These are phyloP conservation scores for Diplodus puntazzo DNA, from an alignment of 2,797 vertebrate species.

Conservation along the genomic window DNA sequence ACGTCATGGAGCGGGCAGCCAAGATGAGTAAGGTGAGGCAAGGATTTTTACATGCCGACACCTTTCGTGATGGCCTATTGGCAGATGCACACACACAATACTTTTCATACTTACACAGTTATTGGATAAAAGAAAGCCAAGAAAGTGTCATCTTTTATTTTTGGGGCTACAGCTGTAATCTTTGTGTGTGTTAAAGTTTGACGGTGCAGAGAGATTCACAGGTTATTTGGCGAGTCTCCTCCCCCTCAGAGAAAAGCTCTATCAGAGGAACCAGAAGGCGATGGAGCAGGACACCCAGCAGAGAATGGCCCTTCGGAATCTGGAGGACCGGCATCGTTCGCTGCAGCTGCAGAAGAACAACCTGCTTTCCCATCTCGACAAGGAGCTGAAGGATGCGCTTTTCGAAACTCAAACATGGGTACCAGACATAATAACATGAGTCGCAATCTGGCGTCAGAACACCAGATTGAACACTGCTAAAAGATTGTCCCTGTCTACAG, in stretches of 20 bases:
- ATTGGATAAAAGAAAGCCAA: too few species aligned
- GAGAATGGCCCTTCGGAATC: constrained; percentile 63
- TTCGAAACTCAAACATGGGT: constrained; percentile 72
- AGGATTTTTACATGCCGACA: too few species aligned
- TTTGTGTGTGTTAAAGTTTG: constrained; percentile 82
- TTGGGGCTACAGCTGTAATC: background rate
- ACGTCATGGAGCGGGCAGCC: constrained; percentile 9
- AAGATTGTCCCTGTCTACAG: constrained; percentile 68
- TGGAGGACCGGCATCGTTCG: constrained; percentile 70
- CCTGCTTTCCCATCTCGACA: constrained; percentile 76
- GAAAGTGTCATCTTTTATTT: background rate
- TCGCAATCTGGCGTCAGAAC: background rate
- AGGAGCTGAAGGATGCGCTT: constrained; percentile 71
- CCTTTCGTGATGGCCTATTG: too few species aligned
- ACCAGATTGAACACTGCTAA: background rate
- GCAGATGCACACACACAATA: too few species aligned
- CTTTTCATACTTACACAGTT: too few species aligned
- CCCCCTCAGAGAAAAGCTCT: constrained; percentile 71
- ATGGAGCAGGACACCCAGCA: constrained; percentile 68
- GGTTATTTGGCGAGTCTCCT: constrained; percentile 79
- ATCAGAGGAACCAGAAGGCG: constrained; percentile 51
- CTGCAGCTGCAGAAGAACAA: constrained; percentile 75
- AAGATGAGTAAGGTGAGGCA: constrained; percentile 71
- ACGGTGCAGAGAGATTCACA: constrained; percentile 74
- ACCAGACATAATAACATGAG: constrained; percentile 1